Conservation (phyloP, 2,888 invertebrate species). For the Chirona hameri region DNA sequence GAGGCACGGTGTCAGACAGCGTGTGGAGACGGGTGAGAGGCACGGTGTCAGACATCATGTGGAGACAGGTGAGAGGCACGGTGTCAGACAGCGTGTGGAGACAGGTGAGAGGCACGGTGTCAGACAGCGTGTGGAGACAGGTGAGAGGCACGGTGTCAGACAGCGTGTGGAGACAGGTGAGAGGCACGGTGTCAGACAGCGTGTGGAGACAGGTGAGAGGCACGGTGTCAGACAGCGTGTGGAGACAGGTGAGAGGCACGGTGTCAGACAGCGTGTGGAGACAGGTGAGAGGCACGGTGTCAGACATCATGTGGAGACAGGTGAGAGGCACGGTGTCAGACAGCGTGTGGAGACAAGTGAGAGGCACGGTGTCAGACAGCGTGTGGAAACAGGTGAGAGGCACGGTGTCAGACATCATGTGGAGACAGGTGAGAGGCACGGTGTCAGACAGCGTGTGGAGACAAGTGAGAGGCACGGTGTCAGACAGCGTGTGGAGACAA, state of each 20-base stretch:
- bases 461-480: neutral
- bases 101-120: constrained; percentile 42
- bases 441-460: neutral
- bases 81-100: too few relatives aligned
- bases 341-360: too few relatives aligned
- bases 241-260: constrained; percentile 42
- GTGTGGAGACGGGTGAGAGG: neutral
- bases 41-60: too few relatives aligned
- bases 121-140: neutral
- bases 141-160: too few relatives aligned
- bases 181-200: too few relatives aligned
- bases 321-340: neutral
- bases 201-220: too few relatives aligned
- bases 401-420: neutral
- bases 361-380: constrained; percentile 55
- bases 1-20: neutral
- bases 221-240: too few relatives aligned
- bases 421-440: neutral
- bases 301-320: neutral
- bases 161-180: neutral
- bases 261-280: neutral
- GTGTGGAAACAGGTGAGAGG: constrained; percentile 62
- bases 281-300: neutral
- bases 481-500: too few relatives aligned
- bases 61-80: too few relatives aligned